phyloP scores from a whole-genome alignment of 2,797 vertebrate species.

The Pelochelys cantorii region DNA sequence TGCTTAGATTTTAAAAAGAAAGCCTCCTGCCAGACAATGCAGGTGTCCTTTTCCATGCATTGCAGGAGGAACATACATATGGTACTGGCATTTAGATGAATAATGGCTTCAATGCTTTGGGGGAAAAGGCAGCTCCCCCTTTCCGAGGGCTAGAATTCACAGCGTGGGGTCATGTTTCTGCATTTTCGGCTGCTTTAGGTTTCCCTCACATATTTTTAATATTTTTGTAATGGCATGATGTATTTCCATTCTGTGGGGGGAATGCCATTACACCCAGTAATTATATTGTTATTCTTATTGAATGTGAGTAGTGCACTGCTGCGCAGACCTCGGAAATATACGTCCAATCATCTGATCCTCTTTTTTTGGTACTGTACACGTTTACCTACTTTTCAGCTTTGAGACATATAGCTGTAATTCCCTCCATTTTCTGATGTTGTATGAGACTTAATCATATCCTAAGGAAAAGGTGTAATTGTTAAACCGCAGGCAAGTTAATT shows the following conservation, averaged over 20 bases:
- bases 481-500: conserved; percentile 81
- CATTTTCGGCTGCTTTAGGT: neutral
- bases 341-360: conserved; percentile 68
- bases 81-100: fast-evolving
- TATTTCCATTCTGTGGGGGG: neutral
- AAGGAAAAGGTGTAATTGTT: conserved; percentile 80
- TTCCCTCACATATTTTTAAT: neutral
- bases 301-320: conserved; percentile 64
- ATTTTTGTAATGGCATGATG: conserved; percentile 52
- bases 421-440: conserved; percentile 72
- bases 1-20: neutral
- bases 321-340: conserved; percentile 29
- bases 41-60: neutral
- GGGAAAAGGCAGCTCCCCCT: neutral
- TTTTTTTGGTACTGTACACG: conserved; percentile 33
- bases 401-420: conserved; percentile 73
- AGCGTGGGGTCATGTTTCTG: conserved; percentile 11
- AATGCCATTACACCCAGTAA: conserved; percentile 15
- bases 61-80: neutral
- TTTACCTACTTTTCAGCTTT: conserved; percentile 66
- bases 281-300: conserved; percentile 64
- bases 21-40: neutral
- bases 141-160: fast-evolving
- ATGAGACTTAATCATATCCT: conserved; percentile 78
- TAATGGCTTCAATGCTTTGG: fast-evolving